These are phyloP conservation scores for Neolamprologus variostigma DNA, from an alignment of 2,113 vertebrate genomes.

Conservation along the genomic window DNA sequence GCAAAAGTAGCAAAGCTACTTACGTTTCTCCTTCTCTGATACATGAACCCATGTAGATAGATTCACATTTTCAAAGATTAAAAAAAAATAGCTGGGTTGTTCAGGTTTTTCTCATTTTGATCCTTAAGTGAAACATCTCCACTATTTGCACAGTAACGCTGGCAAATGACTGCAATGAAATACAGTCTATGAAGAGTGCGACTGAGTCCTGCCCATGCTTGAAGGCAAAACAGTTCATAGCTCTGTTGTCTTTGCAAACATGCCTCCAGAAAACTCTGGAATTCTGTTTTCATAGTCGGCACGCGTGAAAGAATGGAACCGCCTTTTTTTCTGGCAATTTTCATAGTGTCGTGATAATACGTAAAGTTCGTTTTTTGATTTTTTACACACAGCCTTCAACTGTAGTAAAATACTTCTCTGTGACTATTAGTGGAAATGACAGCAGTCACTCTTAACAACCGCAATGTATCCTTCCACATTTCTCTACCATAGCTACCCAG, in stretches of 20 bases:
- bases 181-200: not conserved
- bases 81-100: not conserved
- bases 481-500: not conserved
- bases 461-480: not conserved
- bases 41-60: not conserved
- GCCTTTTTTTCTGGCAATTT: not conserved
- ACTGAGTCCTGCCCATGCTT: not conserved
- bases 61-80: not conserved
- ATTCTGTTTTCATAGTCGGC: not conserved
- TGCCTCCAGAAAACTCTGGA: not conserved
- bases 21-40: not conserved
- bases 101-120: not conserved
- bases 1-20: not conserved
- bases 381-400: not conserved
- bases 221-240: not conserved
- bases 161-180: fast-evolving
- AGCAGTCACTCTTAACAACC: not conserved
- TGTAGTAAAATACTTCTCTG: not conserved
- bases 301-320: fast-evolving
- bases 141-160: not conserved
- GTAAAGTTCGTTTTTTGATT: not conserved
- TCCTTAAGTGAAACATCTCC: not conserved
- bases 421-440: not conserved
- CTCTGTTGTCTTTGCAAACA: not conserved
- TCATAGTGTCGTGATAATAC: fast-evolving